A percentile compares a stretch with the other conserved stretches of the same genome.
Conservation (phyloP, 2,797 vertebrate genomes). For the Urocyon cinereoargenteus region DNA sequence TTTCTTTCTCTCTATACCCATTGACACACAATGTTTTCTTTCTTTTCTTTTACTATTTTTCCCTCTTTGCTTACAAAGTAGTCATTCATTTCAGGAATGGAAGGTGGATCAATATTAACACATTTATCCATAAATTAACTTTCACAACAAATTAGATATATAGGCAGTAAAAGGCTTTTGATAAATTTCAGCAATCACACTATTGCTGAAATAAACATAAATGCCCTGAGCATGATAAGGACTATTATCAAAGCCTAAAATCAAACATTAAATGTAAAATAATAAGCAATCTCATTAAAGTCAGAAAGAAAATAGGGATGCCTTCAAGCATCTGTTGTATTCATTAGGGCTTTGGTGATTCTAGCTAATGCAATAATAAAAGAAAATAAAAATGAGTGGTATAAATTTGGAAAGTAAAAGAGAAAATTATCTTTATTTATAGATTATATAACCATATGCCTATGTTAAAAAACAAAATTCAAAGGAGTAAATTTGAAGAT, state of each 20-base stretch:
- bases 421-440: slow-evolving; percentile 32
- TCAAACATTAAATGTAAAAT: not conserved
- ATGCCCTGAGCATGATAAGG: not conserved
- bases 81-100: slow-evolving; percentile 23
- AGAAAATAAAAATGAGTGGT: slow-evolving; percentile 47
- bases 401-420: not conserved
- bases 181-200: slow-evolving; percentile 30
- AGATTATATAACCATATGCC: not conserved
- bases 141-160: slow-evolving; percentile 18
- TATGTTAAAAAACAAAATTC: not conserved
- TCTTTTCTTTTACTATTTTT: not conserved
- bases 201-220: slow-evolving; percentile 70
- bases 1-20: not conserved
- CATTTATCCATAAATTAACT: slow-evolving; percentile 23
- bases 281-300: slow-evolving; percentile 46
- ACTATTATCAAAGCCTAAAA: slow-evolving; percentile 16
- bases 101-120: slow-evolving; percentile 50
- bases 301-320: not conserved
- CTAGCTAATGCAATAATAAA: slow-evolving; percentile 43
- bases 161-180: not conserved
- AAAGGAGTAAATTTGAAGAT: not conserved
- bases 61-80: slow-evolving; percentile 17
- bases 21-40: not conserved
- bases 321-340: not conserved
- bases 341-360: not conserved